A percentile compares a stretch with the other conserved stretches of the same genome.
Evolutionary conservation across 2,888 invertebrate species (phyloP).

Genomic region (Buathra laborator): DNA sequence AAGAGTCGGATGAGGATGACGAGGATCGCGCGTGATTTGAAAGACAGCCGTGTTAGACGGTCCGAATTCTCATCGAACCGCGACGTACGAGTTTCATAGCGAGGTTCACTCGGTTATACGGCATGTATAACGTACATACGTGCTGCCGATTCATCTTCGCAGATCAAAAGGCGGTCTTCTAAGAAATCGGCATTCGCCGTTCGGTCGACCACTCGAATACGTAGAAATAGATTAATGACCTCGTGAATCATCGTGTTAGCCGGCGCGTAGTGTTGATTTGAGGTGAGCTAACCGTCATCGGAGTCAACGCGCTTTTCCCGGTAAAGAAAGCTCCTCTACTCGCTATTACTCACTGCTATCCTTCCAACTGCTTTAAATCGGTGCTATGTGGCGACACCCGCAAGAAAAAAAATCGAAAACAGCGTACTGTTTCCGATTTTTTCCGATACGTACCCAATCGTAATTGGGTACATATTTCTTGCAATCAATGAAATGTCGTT

Average conservation of each 20-base stretch:
- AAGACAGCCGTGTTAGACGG: slow-evolving; percentile 40
- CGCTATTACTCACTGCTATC: slow-evolving; percentile 31
- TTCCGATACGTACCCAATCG: no score
- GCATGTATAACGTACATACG: slow-evolving; percentile 56
- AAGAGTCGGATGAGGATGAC: neutral
- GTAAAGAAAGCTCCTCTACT: slow-evolving; percentile 58
- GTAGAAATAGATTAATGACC: slow-evolving; percentile 83
- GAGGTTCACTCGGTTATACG: slow-evolving; percentile 35
- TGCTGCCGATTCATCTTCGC: slow-evolving; percentile 81
- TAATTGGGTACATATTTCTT: no score
- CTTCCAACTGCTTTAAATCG: slow-evolving; percentile 26
- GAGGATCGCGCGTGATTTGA: slow-evolving; percentile 16
- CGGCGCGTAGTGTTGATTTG: slow-evolving; percentile 77
- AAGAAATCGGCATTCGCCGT: slow-evolving; percentile 79
- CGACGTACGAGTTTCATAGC: slow-evolving; percentile 35
- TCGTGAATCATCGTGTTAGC: slow-evolving; percentile 80
- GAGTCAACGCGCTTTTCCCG: slow-evolving; percentile 63
- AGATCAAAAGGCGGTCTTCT: slow-evolving; percentile 83
- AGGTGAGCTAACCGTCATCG: slow-evolving; percentile 75
- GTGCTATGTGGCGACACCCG: neutral
- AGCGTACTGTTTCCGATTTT: no score
- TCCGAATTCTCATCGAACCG: slow-evolving; percentile 54
- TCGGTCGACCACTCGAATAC: slow-evolving; percentile 69
- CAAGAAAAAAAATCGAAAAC: neutral
- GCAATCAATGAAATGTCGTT: no score